Evolutionary conservation across 2,113 vertebrate genomes (phyloP).

Genomic region (Dipodomys ordii): DNA sequence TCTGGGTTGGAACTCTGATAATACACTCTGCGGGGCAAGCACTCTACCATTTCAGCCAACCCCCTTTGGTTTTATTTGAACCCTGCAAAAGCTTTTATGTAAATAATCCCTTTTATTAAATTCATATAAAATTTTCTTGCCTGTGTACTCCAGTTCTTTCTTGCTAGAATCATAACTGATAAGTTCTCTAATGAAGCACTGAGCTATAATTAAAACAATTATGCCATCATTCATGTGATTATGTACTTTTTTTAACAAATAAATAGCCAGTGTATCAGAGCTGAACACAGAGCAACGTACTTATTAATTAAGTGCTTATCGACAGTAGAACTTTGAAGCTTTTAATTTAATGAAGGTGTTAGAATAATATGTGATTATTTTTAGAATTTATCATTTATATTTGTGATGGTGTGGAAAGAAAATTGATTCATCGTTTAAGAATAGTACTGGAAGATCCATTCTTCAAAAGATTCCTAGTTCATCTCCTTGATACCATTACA

Average conservation of each 20-base stretch:
- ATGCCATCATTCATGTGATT: neutral
- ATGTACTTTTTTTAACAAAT: neutral
- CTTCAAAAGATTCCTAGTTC: slow-evolving; percentile 3
- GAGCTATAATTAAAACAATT: neutral
- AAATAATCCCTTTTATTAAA: neutral
- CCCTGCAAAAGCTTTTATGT: neutral
- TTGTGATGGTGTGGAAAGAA: neutral
- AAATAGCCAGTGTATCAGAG: slow-evolving; percentile 2
- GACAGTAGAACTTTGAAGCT: neutral
- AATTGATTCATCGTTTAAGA: slow-evolving; percentile 36
- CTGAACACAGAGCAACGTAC: neutral
- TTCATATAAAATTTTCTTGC: neutral
- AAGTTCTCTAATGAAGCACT: neutral
- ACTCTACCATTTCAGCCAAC: no score
- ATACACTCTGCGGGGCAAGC: no score
- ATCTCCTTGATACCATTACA: neutral
- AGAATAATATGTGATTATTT: slow-evolving; percentile 24
- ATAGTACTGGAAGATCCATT: neutral
- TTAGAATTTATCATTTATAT: slow-evolving; percentile 21
- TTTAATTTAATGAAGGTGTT: slow-evolving; percentile 71
- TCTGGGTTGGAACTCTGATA: no score
- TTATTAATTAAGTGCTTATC: slow-evolving; percentile 57
- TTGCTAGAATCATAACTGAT: neutral
- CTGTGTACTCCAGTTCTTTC: neutral
- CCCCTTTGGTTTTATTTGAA: neutral